phyloP scores from a whole-genome alignment of 2,797 vertebrate genomes.

The Squalus acanthias region DNA sequence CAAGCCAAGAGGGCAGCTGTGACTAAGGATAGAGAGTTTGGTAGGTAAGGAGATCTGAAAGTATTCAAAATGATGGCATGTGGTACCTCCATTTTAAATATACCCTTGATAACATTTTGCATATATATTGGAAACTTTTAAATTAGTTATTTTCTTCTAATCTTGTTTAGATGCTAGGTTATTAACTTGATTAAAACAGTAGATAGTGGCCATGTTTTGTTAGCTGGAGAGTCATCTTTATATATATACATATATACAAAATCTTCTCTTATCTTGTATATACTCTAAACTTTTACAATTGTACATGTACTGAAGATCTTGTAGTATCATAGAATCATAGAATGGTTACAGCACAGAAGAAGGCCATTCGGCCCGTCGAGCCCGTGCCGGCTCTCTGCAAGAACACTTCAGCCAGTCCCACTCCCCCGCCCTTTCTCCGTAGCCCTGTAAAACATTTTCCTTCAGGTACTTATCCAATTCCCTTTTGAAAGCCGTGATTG shows the following conservation, averaged over 20 bases:
- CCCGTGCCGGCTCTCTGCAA: too few species aligned
- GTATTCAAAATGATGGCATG: not conserved
- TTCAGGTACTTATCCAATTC: too few species aligned
- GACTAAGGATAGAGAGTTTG: not conserved
- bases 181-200: not conserved
- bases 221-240: not conserved
- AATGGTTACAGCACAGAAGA: too few species aligned
- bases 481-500: too few species aligned
- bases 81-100: not conserved
- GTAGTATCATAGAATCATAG: too few species aligned
- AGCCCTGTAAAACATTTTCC: too few species aligned
- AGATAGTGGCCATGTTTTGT: not conserved
- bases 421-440: too few species aligned
- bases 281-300: not conserved
- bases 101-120: not conserved
- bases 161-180: not conserved
- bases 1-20: not conserved
- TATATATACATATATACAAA: not conserved
- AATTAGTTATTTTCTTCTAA: not conserved
- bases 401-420: too few species aligned
- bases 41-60: not conserved
- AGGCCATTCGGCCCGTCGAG: too few species aligned
- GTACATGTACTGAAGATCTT: not conserved
- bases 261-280: not conserved
- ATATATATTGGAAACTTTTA: not conserved